Base-by-base conservation (phyloP, 2,797 vertebrate species). In the Spinus pinus region DNA sequence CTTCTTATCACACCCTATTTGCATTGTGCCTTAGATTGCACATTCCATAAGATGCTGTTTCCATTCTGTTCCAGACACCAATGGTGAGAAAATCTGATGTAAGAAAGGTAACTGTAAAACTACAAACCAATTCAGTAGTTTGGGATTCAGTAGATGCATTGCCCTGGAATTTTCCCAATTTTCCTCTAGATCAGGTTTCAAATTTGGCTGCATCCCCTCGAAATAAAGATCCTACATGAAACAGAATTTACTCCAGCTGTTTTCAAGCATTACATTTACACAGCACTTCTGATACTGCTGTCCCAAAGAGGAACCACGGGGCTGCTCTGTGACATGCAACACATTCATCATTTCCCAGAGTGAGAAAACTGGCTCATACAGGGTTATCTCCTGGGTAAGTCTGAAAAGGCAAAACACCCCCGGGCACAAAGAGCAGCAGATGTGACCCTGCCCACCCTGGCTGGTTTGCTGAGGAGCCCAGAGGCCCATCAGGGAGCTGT, bases 11-110 rank as follows among this genome's bases (percentile, higher is more conserved):
- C 78, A 93, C 11, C 81, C 91, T 54, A 35, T 37, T 84, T 75
- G 90, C 92, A 62, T 44, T 80, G 89, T 93, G 95, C 95, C 86
- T 90, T 62, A 62, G 56, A 90, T 88, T 88, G 93, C 95, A 94
- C 95, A 62, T 90, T 93, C 65, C 64, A 1, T 13, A 81, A 67
- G 72, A 93, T 33, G 93, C 94, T 66, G 92, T 65, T 96, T 96
- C 91, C 85, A 75, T 93, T 93, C 94, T 92, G 93, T 88, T 94
- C 88, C 93, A 90, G 77, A 90, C 23, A 67, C 82, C 62, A 57
- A 49, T 0, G 6, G 95, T 61, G 87, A 94, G 82, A 86, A 84
- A 86, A 47, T 47, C 28, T 57, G 22, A 71, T 49, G 8, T 14
- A 82, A 87, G 58, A 70, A 64, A 91, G 86, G 41, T n/a, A 89